A percentile compares a stretch with the other conserved stretches of the same genome.
These are phyloP conservation scores for Caenorhabditis brenneri DNA, from an alignment of 1,140 invertebrate species.

Conservation along the genomic window DNA sequence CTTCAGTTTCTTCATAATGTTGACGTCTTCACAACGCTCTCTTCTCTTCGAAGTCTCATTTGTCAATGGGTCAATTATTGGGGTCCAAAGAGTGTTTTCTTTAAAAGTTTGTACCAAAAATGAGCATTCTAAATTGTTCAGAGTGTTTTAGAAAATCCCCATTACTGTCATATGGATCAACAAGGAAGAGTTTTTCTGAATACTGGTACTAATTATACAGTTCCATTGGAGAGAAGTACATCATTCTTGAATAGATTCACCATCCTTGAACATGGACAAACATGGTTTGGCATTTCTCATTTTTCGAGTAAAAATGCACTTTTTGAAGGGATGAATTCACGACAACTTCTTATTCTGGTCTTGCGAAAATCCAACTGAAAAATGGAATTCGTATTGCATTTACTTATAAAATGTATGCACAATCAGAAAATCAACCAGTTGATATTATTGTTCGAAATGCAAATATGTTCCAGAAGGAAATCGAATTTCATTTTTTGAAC, in stretches of 20 bases:
- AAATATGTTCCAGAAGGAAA: not conserved
- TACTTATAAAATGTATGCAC: slow-evolving; percentile 23
- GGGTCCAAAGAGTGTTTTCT: not conserved
- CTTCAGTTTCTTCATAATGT: slow-evolving; percentile 25
- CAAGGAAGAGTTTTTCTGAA: slow-evolving; percentile 19
- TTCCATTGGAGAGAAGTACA: not conserved
- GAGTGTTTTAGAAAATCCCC: not conserved
- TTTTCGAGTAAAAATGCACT: not conserved
- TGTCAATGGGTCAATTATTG: not conserved
- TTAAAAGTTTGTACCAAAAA: slow-evolving; percentile 13
- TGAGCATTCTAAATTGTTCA: not conserved
- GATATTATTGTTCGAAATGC: not conserved
- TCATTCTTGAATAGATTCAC: not conserved
- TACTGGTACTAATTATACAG: not conserved
- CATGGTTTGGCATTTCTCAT: not conserved
- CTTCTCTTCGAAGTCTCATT: not conserved
- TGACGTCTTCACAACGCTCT: slow-evolving; percentile 1
- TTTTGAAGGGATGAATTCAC: slow-evolving; percentile 4
- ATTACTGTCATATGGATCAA: not conserved
- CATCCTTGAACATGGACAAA: slow-evolving; percentile 14
- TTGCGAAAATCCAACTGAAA: slow-evolving; percentile 14
- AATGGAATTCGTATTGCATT: slow-evolving; percentile 10
- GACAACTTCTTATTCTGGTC: not conserved
- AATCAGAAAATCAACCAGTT: not conserved
- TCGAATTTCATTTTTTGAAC: slow-evolving; percentile 32